Base-by-base conservation (phyloP, 2,113 vertebrate genomes). In the Lepus timidus region DNA sequence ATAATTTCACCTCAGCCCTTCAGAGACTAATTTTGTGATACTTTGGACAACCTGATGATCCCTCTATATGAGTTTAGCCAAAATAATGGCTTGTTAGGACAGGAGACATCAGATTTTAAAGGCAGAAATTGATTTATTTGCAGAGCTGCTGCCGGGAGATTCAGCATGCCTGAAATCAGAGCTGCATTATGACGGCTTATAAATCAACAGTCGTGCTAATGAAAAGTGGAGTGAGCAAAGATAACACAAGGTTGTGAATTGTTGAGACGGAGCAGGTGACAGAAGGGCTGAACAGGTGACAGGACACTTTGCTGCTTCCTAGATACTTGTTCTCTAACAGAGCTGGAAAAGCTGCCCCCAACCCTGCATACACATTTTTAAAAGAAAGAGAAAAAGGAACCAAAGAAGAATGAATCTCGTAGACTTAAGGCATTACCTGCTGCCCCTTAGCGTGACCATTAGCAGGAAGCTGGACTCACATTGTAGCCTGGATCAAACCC, bases 111-210 rank as follows among this genome's bases (percentile, higher is more conserved):
- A 91, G 23, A 91, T 74, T 83, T 74, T 88, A 74, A 84, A 78
- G 73, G 31, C 90, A 93, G 81, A 87, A 88, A 93, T 85, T 94
- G 87, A 96, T 97, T 73, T 91, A 55, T 93, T 96, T 96, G 33
- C 73, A 89, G 81, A 92, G 55, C 55, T 33, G 51, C 71, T 95
- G 86, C 94, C 91, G 68, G 39, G 58, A 22, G 87, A 95, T 88
- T 96, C 84, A 73, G 39, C 67, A 55, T 58, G 62, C 58, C 90
- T 74, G 75, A 94, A 94, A 9, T 44, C 44, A 91, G 73, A 85
- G 44, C 31, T 84, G 80, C 64, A 61, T 79, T 79, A 88, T 74
- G 58, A 22, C 74, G 76, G 67, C 39, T 93, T 78, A 62, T 81
- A 85, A 97, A 92, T 97, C 93, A 97, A 93, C 96, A 91, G 87